These are phyloP conservation scores for Prinia subflava DNA, from an alignment of 2,113 vertebrate species.

Conservation along the genomic window DNA sequence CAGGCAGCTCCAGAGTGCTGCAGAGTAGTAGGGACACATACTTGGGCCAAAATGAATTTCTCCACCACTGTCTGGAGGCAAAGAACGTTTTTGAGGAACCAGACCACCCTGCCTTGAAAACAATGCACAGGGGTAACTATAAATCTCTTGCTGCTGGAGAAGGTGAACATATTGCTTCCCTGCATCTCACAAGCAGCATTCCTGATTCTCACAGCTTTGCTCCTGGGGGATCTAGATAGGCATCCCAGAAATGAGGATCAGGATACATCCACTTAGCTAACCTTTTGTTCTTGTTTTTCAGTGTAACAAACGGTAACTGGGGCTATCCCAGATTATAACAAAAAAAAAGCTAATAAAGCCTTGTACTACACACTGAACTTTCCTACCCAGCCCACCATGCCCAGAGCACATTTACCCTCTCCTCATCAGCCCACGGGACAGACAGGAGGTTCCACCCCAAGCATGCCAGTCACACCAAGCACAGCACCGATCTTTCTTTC, in stretches of 20 bases:
- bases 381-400: background rate
- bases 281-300: background rate
- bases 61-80: background rate
- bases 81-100: background rate
- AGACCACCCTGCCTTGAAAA: background rate
- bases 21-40: background rate
- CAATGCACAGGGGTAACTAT: background rate
- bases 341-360: background rate
- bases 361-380: background rate
- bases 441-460: background rate
- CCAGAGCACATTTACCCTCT: rapidly evolving
- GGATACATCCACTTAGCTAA: background rate
- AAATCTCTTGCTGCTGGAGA: background rate
- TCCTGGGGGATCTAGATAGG: background rate
- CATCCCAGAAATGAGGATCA: background rate
- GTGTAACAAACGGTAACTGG: background rate
- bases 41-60: background rate
- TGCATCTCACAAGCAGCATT: background rate
- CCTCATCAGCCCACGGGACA: background rate
- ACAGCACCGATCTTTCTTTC: background rate
- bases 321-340: background rate
- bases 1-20: background rate
- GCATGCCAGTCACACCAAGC: rapidly evolving
- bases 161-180: rapidly evolving
- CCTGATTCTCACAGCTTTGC: background rate